phyloP scores from a whole-genome alignment of 1,140 invertebrate species.

The Drepana arcuata region DNA sequence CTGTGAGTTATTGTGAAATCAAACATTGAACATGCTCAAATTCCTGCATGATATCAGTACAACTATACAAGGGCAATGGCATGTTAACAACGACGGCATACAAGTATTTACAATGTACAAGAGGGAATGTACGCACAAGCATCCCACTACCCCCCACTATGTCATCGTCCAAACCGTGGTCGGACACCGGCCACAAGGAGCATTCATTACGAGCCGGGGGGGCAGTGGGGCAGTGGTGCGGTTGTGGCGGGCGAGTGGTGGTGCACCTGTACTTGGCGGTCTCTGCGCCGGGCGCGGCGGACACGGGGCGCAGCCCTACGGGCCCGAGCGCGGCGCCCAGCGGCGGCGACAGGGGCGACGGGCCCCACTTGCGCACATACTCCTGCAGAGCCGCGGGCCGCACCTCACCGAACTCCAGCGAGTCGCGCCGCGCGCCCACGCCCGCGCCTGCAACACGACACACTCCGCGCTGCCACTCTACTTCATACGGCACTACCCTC shows the following conservation, averaged over 20 bases:
- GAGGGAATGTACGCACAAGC: too few relatives aligned
- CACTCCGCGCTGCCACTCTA: slow-evolving; percentile 34
- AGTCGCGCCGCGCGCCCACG: slow-evolving; percentile 50
- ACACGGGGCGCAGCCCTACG: slow-evolving; percentile 75
- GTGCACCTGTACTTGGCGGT: slow-evolving; percentile 80
- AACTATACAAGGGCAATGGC: slow-evolving; percentile 33
- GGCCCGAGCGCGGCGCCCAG: slow-evolving; percentile 53
- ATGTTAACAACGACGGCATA: slow-evolving; percentile 33
- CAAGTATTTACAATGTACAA: slow-evolving; percentile 44
- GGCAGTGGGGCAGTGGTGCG: slow-evolving; percentile 2
- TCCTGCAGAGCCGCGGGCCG: slow-evolving; percentile 56
- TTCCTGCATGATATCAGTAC: slow-evolving; percentile 19
- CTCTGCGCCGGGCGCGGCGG: slow-evolving; percentile 93
- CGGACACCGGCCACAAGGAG: neutral
- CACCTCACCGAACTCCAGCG: slow-evolving; percentile 59
- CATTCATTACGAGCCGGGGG: slow-evolving; percentile 1
- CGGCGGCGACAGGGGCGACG: slow-evolving; percentile 64
- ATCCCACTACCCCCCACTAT: too few relatives aligned
- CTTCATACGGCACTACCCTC: slow-evolving; percentile 8
- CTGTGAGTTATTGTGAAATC: too few relatives aligned
- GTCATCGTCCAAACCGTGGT: neutral
- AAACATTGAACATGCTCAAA: slow-evolving; percentile 33
- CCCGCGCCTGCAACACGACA: slow-evolving; percentile 51
- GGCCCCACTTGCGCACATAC: slow-evolving; percentile 68
- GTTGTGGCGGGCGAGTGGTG: neutral